Evolutionary conservation across 2,888 invertebrate species (phyloP).

Genomic region (Netelia melanura): DNA sequence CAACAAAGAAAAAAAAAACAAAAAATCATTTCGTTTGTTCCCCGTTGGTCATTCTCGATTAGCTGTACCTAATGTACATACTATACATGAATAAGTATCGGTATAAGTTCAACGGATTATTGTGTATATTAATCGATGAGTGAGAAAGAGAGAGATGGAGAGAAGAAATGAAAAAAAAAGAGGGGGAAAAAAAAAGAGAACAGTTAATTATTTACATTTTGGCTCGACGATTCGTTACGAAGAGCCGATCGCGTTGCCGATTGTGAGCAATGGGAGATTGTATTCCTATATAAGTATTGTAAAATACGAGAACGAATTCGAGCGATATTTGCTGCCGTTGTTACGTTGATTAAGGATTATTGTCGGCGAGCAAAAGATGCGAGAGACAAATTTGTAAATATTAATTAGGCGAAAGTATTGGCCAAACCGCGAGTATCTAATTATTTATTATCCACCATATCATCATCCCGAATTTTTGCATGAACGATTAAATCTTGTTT

Average conservation of each 20-base stretch:
- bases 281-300: slow-evolving; percentile 63
- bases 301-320: slow-evolving; percentile 60
- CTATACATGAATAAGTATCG: slow-evolving; percentile 60
- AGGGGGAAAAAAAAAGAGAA: slow-evolving; percentile 25
- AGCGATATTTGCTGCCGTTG: slow-evolving; percentile 65
- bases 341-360: slow-evolving; percentile 59
- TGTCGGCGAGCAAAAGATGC: slow-evolving; percentile 62
- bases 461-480: slow-evolving; percentile 38
- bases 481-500: slow-evolving; percentile 14
- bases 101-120: slow-evolving; percentile 64
- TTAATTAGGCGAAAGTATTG: slow-evolving; percentile 61
- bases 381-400: slow-evolving; percentile 67
- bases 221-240: slow-evolving; percentile 43
- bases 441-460: slow-evolving; percentile 58
- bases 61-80: slow-evolving; percentile 75
- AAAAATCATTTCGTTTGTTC: slow-evolving; percentile 35
- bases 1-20: too few relatives aligned
- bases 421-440: slow-evolving; percentile 53
- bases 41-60: slow-evolving; percentile 71
- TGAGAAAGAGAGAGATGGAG: slow-evolving; percentile 11
- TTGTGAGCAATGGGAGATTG: slow-evolving; percentile 32
- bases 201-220: slow-evolving; percentile 53
- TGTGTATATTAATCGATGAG: slow-evolving; percentile 60
- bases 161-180: slow-evolving; percentile 15
- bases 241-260: slow-evolving; percentile 43